These are phyloP conservation scores for Sminthurides aquaticus DNA, from an alignment of 2,888 invertebrate genomes.

Conservation along the genomic window DNA sequence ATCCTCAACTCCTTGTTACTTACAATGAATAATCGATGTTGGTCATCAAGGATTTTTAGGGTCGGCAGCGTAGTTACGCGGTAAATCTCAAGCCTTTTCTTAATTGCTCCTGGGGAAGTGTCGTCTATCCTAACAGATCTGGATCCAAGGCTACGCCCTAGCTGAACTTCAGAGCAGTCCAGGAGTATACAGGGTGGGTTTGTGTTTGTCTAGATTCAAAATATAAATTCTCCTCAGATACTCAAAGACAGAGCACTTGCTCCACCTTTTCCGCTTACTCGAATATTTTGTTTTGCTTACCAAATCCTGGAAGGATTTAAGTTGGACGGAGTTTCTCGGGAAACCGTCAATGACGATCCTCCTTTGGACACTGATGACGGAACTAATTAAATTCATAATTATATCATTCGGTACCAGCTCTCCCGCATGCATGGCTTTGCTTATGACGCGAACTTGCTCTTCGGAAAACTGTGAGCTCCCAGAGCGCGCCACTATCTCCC, in stretches of 20 bases:
- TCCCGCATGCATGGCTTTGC: constrained; percentile 65
- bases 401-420: constrained; percentile 61
- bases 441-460: constrained; percentile 47
- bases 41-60: constrained; percentile 74
- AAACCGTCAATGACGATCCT: constrained; percentile 81
- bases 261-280: no score
- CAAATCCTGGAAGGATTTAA: constrained; percentile 78
- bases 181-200: constrained; percentile 73
- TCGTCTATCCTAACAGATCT: constrained; percentile 56
- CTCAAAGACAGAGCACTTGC: no score
- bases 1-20: no score
- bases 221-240: not conserved
- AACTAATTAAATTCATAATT: constrained; percentile 34
- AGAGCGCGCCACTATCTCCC: constrained; percentile 63
- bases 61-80: constrained; percentile 79
- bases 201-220: constrained; percentile 59
- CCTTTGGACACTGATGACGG: constrained; percentile 58
- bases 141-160: constrained; percentile 56
- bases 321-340: constrained; percentile 83
- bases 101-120: constrained; percentile 69
- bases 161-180: constrained; percentile 83
- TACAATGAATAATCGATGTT: constrained; percentile 75
- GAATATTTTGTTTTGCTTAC: no score
- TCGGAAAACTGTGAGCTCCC: constrained; percentile 54
- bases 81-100: constrained; percentile 74